phyloP scores from a whole-genome alignment of 2,888 invertebrate species.

The Capitulum mitella region DNA sequence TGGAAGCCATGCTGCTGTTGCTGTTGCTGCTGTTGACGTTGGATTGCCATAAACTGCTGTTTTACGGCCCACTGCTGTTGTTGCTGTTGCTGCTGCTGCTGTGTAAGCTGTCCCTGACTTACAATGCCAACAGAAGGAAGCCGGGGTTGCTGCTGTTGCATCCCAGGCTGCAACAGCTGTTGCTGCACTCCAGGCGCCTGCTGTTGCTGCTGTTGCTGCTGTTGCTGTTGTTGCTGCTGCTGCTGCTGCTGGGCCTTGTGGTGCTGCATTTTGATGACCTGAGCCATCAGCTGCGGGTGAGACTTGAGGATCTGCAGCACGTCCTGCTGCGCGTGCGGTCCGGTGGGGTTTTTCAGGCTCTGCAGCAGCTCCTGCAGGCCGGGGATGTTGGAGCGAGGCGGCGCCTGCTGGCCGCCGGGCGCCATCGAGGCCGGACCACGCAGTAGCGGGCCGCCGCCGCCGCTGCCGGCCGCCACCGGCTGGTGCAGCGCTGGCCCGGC shows the following conservation, averaged over 20 bases:
- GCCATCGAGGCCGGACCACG: neutral
- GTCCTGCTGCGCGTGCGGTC: constrained; percentile 85
- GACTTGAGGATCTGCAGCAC: constrained; percentile 82
- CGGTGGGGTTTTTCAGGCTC: constrained; percentile 79
- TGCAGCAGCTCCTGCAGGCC: constrained; percentile 73
- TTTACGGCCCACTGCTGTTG: constrained; percentile 37
- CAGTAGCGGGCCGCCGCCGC: neutral
- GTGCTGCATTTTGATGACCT: constrained; percentile 36
- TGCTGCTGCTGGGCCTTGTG: constrained; percentile 40
- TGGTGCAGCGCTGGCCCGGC: neutral
- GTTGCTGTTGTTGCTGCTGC: constrained; percentile 43
- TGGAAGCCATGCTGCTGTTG: constrained; percentile 50
- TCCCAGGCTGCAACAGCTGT: constrained; percentile 38
- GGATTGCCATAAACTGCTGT: constrained; percentile 35
- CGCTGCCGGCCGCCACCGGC: neutral
- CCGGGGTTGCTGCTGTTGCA: constrained; percentile 45
- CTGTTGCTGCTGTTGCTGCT: constrained; percentile 48
- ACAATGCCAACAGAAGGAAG: constrained; percentile 32
- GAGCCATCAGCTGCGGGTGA: constrained; percentile 88
- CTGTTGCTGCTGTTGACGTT: constrained; percentile 41
- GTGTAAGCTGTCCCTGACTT: constrained; percentile 31
- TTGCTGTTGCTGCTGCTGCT: constrained; percentile 46
- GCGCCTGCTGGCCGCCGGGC: constrained; percentile 33
- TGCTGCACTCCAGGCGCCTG: constrained; percentile 38
- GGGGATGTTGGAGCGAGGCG: constrained; percentile 42